These are phyloP conservation scores for Bujurquina vittata DNA, from an alignment of 2,113 vertebrate genomes.

Conservation along the genomic window DNA sequence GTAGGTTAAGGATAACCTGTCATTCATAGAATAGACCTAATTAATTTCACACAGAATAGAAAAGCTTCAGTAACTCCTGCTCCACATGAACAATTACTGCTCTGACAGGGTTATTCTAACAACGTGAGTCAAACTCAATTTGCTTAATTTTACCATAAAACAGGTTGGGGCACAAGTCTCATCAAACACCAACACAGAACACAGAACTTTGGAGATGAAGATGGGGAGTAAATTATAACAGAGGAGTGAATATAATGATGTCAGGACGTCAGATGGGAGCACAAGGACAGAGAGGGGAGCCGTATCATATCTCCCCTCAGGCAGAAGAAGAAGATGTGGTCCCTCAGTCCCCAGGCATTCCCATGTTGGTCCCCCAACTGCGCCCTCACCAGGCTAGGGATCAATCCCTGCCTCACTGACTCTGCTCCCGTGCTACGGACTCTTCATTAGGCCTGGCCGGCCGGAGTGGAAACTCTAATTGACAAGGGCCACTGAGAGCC, in stretches of 20 bases:
- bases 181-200: background rate
- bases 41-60: conserved; percentile 14
- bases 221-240: background rate
- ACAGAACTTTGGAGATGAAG: background rate
- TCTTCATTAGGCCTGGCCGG: conserved; percentile 69
- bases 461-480: conserved; percentile 69
- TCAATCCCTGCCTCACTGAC: conserved; percentile 57
- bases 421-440: conserved; percentile 47
- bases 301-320: conserved; percentile 11
- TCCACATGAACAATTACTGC: conserved; percentile 8
- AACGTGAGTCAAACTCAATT: conserved; percentile 10
- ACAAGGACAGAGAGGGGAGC: conserved; percentile 1
- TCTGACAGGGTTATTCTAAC: conserved; percentile 22
- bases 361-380: conserved; percentile 34
- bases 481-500: conserved; percentile 75
- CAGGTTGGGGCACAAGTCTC: background rate
- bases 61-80: background rate
- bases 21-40: conserved; percentile 23
- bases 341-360: conserved; percentile 59
- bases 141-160: background rate
- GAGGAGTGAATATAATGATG: conserved; percentile 28
- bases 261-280: conserved; percentile 22
- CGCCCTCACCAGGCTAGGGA: conserved; percentile 49
- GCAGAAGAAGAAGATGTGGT: background rate
- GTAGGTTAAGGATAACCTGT: conserved; percentile 17